phyloP scores from a whole-genome alignment of 1,140 invertebrate genomes.

The Coenobita brevimanus region DNA sequence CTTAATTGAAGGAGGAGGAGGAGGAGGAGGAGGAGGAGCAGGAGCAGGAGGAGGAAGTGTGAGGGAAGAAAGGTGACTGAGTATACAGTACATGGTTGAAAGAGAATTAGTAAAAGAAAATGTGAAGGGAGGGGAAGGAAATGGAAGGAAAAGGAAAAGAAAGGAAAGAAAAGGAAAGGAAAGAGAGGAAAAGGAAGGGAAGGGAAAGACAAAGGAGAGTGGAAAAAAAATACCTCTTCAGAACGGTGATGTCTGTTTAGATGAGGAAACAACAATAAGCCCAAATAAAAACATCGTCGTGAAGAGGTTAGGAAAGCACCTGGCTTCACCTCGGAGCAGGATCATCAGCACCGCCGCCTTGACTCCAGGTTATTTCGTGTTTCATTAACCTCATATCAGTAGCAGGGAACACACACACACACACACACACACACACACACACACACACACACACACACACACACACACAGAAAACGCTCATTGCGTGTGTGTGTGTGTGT shows the following conservation, averaged over 20 bases:
- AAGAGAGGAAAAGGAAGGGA: neutral
- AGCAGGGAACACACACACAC: too few species aligned
- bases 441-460: too few species aligned
- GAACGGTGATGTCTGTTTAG: neutral
- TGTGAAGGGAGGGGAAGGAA: too few species aligned
- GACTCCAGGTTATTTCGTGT: constrained; percentile 41
- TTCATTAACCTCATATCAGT: constrained; percentile 49
- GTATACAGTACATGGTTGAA: neutral
- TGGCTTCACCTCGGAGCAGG: neutral
- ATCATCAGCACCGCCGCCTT: too few species aligned
- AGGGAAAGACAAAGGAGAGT: neutral
- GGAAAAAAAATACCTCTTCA: too few species aligned
- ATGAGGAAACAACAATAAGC: neutral
- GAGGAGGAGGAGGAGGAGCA: neutral
- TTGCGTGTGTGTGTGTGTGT: too few species aligned
- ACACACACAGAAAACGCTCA: too few species aligned
- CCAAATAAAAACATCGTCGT: too few species aligned
- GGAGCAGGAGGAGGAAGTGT: neutral
- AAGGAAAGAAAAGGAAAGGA: neutral
- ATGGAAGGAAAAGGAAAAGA: neutral
- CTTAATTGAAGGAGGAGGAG: neutral
- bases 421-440: too few species aligned
- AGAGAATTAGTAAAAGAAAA: neutral
- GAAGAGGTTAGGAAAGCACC: neutral
- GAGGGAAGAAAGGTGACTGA: neutral